phyloP scores from a whole-genome alignment of 2,888 invertebrate genomes.

The Andrena chrysosceles region DNA sequence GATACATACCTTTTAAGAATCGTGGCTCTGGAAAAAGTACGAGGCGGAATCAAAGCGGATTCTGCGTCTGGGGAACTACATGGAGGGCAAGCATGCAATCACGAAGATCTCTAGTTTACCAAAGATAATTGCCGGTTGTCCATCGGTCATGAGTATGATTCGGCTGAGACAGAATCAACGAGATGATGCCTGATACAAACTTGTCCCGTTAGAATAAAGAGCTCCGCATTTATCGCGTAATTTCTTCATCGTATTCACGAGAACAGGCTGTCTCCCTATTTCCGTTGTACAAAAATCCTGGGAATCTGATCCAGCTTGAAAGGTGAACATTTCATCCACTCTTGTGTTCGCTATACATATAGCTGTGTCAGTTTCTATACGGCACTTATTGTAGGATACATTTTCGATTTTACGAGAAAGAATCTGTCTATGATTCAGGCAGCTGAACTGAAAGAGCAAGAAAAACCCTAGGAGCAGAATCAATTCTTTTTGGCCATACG shows the following conservation, averaged over 20 bases:
- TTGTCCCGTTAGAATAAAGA: slow-evolving; percentile 83
- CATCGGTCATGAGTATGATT: slow-evolving; percentile 59
- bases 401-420: neutral
- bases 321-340: neutral
- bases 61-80: slow-evolving; percentile 76
- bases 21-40: slow-evolving; percentile 38
- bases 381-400: neutral
- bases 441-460: no score
- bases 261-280: neutral
- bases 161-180: slow-evolving; percentile 49
- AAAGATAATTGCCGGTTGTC: slow-evolving; percentile 83
- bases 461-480: no score
- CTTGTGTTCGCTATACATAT: neutral
- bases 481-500: no score
- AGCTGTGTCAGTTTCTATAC: neutral
- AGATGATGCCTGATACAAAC: slow-evolving; percentile 63
- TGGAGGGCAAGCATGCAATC: slow-evolving; percentile 78
- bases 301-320: neutral
- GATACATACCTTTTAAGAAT: slow-evolving; percentile 20
- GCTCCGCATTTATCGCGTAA: slow-evolving; percentile 78
- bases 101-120: slow-evolving; percentile 83
- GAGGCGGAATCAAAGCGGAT: slow-evolving; percentile 54
- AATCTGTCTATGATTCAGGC: neutral
- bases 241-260: slow-evolving; percentile 81
- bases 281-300: neutral